These are phyloP conservation scores for Heliconius sara DNA, from an alignment of 2,888 invertebrate species.

Conservation along the genomic window DNA sequence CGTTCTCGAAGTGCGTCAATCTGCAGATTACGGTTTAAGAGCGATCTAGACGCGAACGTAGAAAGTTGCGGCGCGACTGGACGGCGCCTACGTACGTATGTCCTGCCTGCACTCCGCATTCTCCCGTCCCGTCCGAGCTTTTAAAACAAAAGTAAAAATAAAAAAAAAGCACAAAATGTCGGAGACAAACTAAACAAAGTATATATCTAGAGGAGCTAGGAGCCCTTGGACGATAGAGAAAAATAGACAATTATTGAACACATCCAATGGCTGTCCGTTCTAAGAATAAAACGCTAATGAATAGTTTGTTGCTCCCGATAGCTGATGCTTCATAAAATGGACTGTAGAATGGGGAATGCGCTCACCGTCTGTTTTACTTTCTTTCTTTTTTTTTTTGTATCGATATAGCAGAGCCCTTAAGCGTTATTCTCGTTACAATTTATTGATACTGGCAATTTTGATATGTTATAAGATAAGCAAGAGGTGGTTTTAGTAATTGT, in stretches of 20 bases:
- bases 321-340: conserved; percentile 52
- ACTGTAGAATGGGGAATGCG: conserved; percentile 47
- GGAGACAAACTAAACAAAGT: conserved; percentile 70
- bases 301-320: conserved; percentile 56
- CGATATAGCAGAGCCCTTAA: conserved; percentile 36
- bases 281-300: conserved; percentile 59
- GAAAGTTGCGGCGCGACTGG: conserved; percentile 83
- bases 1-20: conserved; percentile 79
- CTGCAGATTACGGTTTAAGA: conserved; percentile 82
- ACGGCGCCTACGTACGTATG: conserved; percentile 76
- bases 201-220: conserved; percentile 53
- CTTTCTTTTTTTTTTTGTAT: conserved; percentile 42
- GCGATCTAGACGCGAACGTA: conserved; percentile 81
- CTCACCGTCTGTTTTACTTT: conserved; percentile 40
- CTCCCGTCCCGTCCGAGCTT: conserved; percentile 73
- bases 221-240: conserved; percentile 60
- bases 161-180: conserved; percentile 71
- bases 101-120: conserved; percentile 77
- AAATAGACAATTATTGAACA: conserved; percentile 64
- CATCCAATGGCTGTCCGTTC: conserved; percentile 53
- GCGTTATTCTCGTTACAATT: conserved; percentile 34
- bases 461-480: background rate
- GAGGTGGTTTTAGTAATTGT: background rate
- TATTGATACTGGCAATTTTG: conserved; percentile 29
- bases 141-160: conserved; percentile 58